Conservation (phyloP, 2,888 invertebrate species). For the Cataglyphis livida region DNA sequence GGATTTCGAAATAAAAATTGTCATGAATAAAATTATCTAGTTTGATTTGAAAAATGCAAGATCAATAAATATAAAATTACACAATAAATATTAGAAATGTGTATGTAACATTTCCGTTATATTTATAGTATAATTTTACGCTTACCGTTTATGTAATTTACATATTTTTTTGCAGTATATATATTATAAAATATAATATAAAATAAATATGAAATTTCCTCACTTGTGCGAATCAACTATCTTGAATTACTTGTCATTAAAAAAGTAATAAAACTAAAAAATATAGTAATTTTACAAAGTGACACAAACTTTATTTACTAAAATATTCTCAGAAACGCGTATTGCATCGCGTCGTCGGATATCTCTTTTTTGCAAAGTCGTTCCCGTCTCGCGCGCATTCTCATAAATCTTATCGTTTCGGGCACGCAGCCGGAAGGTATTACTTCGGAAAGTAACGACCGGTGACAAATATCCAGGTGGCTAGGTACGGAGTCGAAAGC, state of each 20-base stretch:
- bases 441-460: conserved; percentile 55
- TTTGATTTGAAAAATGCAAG: not conserved
- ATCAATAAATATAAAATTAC: not conserved
- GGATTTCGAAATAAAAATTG: conserved; percentile 12
- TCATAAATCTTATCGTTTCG: conserved; percentile 52
- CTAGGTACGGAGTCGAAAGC: conserved; percentile 40
- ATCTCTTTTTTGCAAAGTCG: not conserved
- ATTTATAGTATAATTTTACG: no score
- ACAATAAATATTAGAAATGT: no score
- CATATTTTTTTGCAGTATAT: not conserved
- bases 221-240: not conserved
- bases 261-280: not conserved
- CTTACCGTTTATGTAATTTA: no score
- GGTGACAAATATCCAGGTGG: conserved; percentile 71
- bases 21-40: conserved; percentile 29
- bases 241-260: not conserved
- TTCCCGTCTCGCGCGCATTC: conserved; percentile 11
- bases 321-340: not conserved
- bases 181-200: not conserved
- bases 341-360: not conserved
- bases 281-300: not conserved
- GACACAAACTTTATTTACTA: not conserved
- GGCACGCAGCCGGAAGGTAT: conserved; percentile 50
- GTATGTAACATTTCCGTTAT: no score
- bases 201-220: not conserved